Evolutionary conservation across 2,113 vertebrate genomes (phyloP), one percentile per base, ranked within the genome.

Genomic region (Rhipidura dahli): DNA sequence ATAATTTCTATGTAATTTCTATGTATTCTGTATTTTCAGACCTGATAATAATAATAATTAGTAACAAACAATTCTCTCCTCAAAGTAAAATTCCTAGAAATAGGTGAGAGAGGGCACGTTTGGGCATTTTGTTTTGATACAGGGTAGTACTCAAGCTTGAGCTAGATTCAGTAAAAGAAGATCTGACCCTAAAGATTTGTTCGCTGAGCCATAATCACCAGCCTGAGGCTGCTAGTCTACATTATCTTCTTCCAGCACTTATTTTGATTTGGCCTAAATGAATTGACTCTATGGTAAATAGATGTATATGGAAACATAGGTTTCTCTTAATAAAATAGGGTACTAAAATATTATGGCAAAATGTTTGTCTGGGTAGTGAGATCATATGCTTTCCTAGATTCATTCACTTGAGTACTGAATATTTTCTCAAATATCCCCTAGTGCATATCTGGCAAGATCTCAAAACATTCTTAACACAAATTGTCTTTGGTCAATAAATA

Each of bases 401-500:
- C 96, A 94, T 96, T 96, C 94, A 96, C 61, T 93, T 42, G 71
- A 97, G 94, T 96, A 97, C 83, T 90, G 88, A 45, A 45, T 95
- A 81, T 97, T 97, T 98, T 96, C 92, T 97, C 94, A 95, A 96
- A 98, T 98, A 98, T 98, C 98, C 98, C 97, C 96, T 97, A 98
- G 98, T 98, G 98, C 97, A 98, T 98, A 97, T 97, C 97, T 99
- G 99, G 98, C 98, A 98, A 96, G 71, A 92, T 97, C 98, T 98
- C 99, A 99, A 98, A 98, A 98, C 96, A 97, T 98, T 98, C 98
- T 97, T 97, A 98, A 98, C 96, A 77, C 98, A 98, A 98, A 98
- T 98, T 98, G 98, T 98, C 97, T 98, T 98, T 98, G 98, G 98
- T 98, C 98, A 98, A 99, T 98, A 98, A 98, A 98, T 98, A 98